Evolutionary conservation across 2,888 invertebrate genomes (phyloP), one percentile per base, ranked within the genome.

Genomic region (Dynastes grantii): DNA sequence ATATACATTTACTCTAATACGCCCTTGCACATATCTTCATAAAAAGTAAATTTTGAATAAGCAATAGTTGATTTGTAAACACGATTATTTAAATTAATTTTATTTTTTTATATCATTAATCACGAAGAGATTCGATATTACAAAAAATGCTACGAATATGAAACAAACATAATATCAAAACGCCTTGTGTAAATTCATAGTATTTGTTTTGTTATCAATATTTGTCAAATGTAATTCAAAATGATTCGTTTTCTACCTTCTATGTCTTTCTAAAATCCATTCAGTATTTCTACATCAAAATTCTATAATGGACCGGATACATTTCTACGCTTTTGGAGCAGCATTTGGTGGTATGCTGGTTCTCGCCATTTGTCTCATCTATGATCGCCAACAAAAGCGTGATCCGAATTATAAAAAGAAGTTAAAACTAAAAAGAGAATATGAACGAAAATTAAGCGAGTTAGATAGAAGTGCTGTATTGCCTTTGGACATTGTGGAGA

Each of bases 401-500:
- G 80, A 81, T 61, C 82, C 82, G 45, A 79, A 80, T 37, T 81
- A 80, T 51, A 76, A 81, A 16, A 81, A 80, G 58, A 79, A 77
- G 22, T 63, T 75, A 45, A 77, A 75, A 63, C 58, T 79, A 29
- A 79, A 75, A 40, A 55, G 67, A 16, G 79, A 79, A 58, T 79
- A 79, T 63, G 79, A 79, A 75, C 55, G 76, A 4, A 79, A 77
- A 49, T 29, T 79, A n/a, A 65, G 45, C 4, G 77, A 77, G 29
- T 27, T 79, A 63, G 77, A 77, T 8, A 77, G 67, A 51, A 63
- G n/a, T 16, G 64, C 63, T n/a, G 63, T 71, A 8, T 53, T 67
- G 16, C 49, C 75, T 1, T 37, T 65, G 6, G 77, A 75, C 11
- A 65, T 77, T 9, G 61, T 64, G 13, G 79, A 75, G 49, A 40